Evolutionary conservation across 2,888 invertebrate species (phyloP).

Genomic region (Meta bourneti): DNA sequence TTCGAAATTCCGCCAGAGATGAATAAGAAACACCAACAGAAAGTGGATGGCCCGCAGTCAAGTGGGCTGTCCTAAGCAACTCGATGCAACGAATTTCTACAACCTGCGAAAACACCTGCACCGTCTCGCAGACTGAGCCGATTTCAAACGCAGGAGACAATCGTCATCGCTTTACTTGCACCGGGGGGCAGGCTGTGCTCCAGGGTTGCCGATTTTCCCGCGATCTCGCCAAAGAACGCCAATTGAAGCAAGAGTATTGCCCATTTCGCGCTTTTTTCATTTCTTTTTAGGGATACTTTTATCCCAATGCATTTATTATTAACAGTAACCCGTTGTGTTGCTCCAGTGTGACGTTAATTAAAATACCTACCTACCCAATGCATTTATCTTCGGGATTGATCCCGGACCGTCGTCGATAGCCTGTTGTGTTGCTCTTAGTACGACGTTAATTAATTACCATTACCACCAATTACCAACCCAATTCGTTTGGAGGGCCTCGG

Average conservation of each 20-base stretch:
- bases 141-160: slow-evolving; percentile 44
- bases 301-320: too few species aligned
- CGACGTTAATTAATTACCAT: too few species aligned
- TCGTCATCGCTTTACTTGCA: slow-evolving; percentile 34
- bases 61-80: slow-evolving; percentile 7
- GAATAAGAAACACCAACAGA: background rate
- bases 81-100: slow-evolving; percentile 30
- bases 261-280: background rate
- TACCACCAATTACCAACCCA: too few species aligned
- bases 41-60: slow-evolving; percentile 3
- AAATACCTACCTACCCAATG: too few species aligned
- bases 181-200: slow-evolving; percentile 5
- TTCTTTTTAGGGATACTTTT: background rate
- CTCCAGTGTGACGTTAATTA: too few species aligned
- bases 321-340: too few species aligned
- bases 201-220: slow-evolving; percentile 10
- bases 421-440: too few species aligned
- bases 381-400: too few species aligned
- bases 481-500: too few species aligned
- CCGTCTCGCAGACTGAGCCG: slow-evolving; percentile 4
- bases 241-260: background rate
- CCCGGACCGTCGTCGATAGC: too few species aligned
- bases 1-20: background rate
- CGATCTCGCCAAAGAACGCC: slow-evolving; percentile 23
- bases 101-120: slow-evolving; percentile 47